Evolutionary conservation across 1,140 invertebrate species (phyloP), one percentile per base, ranked within the genome.

Genomic region (Platyscapa corneri): DNA sequence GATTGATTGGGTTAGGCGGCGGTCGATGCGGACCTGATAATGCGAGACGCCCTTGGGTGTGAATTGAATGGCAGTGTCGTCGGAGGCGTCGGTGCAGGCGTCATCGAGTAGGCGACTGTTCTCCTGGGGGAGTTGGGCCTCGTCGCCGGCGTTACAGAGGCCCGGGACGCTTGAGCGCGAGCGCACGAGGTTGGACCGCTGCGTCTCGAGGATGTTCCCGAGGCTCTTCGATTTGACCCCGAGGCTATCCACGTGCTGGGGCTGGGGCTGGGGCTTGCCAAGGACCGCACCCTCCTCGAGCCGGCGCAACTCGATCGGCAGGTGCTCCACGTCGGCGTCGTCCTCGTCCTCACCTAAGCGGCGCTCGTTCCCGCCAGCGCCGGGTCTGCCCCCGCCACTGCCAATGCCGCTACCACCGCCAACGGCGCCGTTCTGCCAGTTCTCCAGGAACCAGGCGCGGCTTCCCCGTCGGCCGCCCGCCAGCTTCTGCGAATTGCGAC

Each of bases 241-340:
- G n/a, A 93, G 87, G 42, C 92, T 88, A 86, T 93, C 92, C 94
- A 92, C 94, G 94, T 95, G n/a, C n/a, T n/a, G n/a, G 42, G 5
- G 88, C 18, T 42, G 12, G 46, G 20, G 0, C 18, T 86, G 88
- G 27, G 20, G 74, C 23, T 49, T 8, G 34, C 37, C 20, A 5
- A 8, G 89, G 90, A 75, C 91, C 92, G 34, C 89, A 91, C 14
- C 89, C 1, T 97, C 96, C 89, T 98, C 97, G 65, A 98, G 93
- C 34, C 97, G 94, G n/a, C 97, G 94, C 37, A 98, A 92, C 93
- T 98, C 97, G 72, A 98, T 98, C 3, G 97, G 97, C 76, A 98
- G 93, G 89, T 98, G 96, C 87, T 96, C 95, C 39, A 95, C 94
- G 88, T 96, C 95, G 27, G 95, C 95, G 84, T 95, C 94, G 42